These are phyloP conservation scores for Listronotus bonariensis DNA, from an alignment of 1,140 invertebrate genomes.

Conservation along the genomic window DNA sequence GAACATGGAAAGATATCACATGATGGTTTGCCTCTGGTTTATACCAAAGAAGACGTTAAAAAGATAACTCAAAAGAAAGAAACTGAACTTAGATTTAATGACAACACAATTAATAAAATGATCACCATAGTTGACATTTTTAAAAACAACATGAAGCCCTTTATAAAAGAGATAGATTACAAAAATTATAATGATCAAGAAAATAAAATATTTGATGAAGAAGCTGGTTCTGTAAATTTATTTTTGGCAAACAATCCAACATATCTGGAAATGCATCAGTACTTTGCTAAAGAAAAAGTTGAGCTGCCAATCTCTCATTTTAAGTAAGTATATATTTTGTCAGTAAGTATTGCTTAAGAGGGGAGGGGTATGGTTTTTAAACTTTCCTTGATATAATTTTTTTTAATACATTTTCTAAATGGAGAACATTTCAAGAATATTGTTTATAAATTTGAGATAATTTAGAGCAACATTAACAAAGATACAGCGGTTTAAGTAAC, in stretches of 20 bases:
- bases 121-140: constrained; percentile 44
- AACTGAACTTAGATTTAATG: constrained; percentile 39
- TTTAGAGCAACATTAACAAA: no score
- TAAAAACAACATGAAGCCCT: constrained; percentile 40
- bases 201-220: constrained; percentile 30
- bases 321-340: constrained; percentile 44
- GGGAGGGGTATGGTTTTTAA: no score
- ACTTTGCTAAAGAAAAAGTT: constrained; percentile 45
- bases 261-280: constrained; percentile 37
- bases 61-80: constrained; percentile 42
- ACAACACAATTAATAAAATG: constrained; percentile 36
- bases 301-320: constrained; percentile 50
- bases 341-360: no score
- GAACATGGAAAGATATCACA: constrained; percentile 45
- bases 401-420: no score
- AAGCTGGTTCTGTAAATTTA: constrained; percentile 26
- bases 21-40: constrained; percentile 47
- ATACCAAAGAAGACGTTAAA: constrained; percentile 45
- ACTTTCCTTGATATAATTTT: no score
- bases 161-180: constrained; percentile 29
- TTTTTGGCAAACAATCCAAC: constrained; percentile 32
- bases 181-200: constrained; percentile 22
- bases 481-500: no score
- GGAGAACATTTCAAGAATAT: no score
- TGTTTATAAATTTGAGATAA: no score